phyloP scores from a whole-genome alignment of 2,888 invertebrate species.

The Ophion obscuratus region DNA sequence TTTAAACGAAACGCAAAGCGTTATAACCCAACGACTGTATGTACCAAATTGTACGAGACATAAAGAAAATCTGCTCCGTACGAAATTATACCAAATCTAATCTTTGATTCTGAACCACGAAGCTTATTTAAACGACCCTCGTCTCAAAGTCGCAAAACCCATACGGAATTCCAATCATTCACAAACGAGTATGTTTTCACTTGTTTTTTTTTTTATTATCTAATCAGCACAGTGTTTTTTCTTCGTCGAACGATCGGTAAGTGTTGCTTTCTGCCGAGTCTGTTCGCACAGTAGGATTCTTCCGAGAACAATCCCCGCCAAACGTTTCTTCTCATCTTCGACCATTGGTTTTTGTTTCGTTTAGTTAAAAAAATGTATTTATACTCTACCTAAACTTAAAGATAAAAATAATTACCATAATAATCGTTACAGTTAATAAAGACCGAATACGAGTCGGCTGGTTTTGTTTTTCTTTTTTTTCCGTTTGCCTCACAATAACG shows the following conservation, averaged over 20 bases:
- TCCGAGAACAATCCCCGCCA: constrained; percentile 57
- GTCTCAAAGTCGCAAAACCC: neutral
- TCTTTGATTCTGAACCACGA: neutral
- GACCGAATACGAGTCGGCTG: constrained; percentile 69
- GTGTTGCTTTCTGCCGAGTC: constrained; percentile 42
- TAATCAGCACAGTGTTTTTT: constrained; percentile 73
- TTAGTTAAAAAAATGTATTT: constrained; percentile 75
- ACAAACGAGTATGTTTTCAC: constrained; percentile 59
- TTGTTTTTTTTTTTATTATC: constrained; percentile 75
- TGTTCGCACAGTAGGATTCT: constrained; percentile 25
- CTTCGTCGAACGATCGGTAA: constrained; percentile 45
- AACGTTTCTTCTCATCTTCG: constrained; percentile 37
- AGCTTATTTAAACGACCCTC: neutral
- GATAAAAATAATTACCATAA: constrained; percentile 73
- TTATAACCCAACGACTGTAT: constrained; percentile 21
- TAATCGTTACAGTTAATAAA: constrained; percentile 69
- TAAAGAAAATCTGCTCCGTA: constrained; percentile 4
- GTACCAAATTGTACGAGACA: constrained; percentile 46
- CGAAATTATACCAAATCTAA: constrained; percentile 23
- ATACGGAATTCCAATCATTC: neutral
- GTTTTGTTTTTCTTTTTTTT: constrained; percentile 26
- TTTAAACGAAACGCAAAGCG: neutral
- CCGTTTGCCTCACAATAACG: constrained; percentile 59
- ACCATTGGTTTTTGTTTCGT: constrained; percentile 63
- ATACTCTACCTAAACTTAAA: constrained; percentile 75